A percentile compares a stretch with the other conserved stretches of the same genome.
These are phyloP conservation scores for Molanna angustata DNA, from an alignment of 2,888 invertebrate species.

Conservation along the genomic window DNA sequence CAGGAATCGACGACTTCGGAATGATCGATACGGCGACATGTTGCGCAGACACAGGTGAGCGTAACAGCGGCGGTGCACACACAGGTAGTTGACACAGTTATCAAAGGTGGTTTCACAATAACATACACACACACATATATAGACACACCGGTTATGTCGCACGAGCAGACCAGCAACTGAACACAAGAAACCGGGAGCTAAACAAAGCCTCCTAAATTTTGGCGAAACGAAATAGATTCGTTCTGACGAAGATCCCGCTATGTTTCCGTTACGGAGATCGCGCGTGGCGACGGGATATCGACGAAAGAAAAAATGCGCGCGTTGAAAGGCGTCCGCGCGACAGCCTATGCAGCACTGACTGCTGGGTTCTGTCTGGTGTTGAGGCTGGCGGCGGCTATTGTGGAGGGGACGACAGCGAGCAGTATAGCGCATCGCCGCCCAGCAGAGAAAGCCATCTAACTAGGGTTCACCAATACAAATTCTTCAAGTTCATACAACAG, in stretches of 20 bases:
- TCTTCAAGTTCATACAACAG: neutral
- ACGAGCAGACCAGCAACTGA: slow-evolving; percentile 6
- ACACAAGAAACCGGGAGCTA: too few relatives aligned
- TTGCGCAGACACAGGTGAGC: slow-evolving; percentile 1
- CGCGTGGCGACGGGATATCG: too few relatives aligned
- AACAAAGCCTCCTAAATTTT: too few relatives aligned
- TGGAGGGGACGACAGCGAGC: slow-evolving; percentile 14
- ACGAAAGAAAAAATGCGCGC: too few relatives aligned
- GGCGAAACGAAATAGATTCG: too few relatives aligned
- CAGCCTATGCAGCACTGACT: slow-evolving; percentile 10
- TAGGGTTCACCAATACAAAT: slow-evolving; percentile 10
- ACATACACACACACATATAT: too few relatives aligned
- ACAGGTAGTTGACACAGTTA: slow-evolving; percentile 26
- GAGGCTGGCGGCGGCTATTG: slow-evolving; percentile 1
- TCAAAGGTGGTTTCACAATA: slow-evolving; percentile 19
- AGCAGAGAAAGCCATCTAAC: slow-evolving; percentile 14
- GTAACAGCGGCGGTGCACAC: slow-evolving; percentile 3
- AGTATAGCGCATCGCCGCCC: slow-evolving; percentile 15
- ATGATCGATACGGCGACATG: slow-evolving; percentile 8
- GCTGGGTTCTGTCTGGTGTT: neutral
- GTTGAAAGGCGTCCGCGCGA: too few relatives aligned
- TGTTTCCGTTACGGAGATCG: too few relatives aligned
- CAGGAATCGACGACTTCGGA: slow-evolving; percentile 2
- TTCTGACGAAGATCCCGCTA: too few relatives aligned
- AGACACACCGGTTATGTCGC: slow-evolving; percentile 18